These are phyloP conservation scores for Catostomus latipinnis DNA, from an alignment of 2,797 vertebrate genomes.

Conservation along the genomic window DNA sequence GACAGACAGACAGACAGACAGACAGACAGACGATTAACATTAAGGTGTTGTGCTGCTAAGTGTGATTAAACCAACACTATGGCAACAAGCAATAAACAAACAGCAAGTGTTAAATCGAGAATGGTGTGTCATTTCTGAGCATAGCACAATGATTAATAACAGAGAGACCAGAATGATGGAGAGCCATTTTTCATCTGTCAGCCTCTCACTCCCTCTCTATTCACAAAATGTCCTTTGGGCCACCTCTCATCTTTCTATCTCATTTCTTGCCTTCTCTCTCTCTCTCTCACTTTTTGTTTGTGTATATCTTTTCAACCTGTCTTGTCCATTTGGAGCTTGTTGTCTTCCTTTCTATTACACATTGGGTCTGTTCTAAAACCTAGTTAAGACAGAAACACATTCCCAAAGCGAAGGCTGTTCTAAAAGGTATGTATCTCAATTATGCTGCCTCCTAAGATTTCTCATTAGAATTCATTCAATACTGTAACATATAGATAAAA, in stretches of 20 bases:
- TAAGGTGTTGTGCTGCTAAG: slow-evolving; percentile 42
- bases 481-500: no score
- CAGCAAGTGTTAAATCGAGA: slow-evolving; percentile 43
- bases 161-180: slow-evolving; percentile 48
- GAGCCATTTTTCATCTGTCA: slow-evolving; percentile 36
- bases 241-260: slow-evolving; percentile 26
- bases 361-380: background rate
- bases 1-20: background rate
- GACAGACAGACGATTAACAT: no score
- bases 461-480: no score
- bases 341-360: slow-evolving; percentile 20
- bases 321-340: slow-evolving; percentile 18
- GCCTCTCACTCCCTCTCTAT: slow-evolving; percentile 18
- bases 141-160: slow-evolving; percentile 54
- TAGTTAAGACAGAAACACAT: no score
- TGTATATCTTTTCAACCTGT: background rate
- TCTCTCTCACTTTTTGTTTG: slow-evolving; percentile 7
- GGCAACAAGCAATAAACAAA: slow-evolving; percentile 52
- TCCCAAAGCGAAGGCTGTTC: no score
- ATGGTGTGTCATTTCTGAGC: slow-evolving; percentile 48
- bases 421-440: no score
- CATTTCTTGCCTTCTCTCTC: slow-evolving; percentile 12
- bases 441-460: no score
- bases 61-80: slow-evolving; percentile 48
- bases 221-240: slow-evolving; percentile 43